phyloP scores from a whole-genome alignment of 2,888 invertebrate genomes.

The Amiota communis region DNA sequence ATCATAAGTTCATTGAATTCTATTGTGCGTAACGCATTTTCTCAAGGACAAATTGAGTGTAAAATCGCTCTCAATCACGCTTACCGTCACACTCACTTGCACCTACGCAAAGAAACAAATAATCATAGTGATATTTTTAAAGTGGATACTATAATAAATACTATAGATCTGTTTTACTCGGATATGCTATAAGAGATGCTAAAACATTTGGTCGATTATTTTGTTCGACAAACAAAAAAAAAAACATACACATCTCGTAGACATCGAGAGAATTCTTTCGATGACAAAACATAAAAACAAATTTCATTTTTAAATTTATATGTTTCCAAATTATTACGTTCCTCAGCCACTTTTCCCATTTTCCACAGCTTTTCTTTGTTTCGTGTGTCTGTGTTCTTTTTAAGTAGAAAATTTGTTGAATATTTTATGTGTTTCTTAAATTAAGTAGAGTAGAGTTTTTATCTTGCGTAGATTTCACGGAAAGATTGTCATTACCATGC shows the following conservation, averaged over 20 bases:
- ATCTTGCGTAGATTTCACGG: not conserved
- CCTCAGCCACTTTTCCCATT: no score
- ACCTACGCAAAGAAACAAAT: not conserved
- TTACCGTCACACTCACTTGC: not conserved
- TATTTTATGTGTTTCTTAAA: not conserved
- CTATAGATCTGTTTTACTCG: no score
- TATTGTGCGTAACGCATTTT: not conserved
- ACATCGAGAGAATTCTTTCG: no score
- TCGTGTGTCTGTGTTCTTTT: not conserved
- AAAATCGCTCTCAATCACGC: conserved; percentile 38
- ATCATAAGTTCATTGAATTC: not conserved
- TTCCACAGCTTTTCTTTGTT: not conserved
- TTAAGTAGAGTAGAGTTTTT: not conserved
- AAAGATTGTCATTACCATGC: conserved; percentile 54
- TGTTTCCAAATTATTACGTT: no score
- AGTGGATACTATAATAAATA: not conserved
- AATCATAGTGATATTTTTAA: conserved; percentile 2
- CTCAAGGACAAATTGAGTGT: conserved; percentile 38
- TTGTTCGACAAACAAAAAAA: no score
- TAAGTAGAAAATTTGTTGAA: not conserved
- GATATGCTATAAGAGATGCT: no score
- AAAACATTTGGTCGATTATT: no score
- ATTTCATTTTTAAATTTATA: no score
- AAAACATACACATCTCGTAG: no score
- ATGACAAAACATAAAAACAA: no score